These are phyloP conservation scores for Brienomyrus brachyistius DNA, from an alignment of 2,113 vertebrate genomes.

Conservation along the genomic window DNA sequence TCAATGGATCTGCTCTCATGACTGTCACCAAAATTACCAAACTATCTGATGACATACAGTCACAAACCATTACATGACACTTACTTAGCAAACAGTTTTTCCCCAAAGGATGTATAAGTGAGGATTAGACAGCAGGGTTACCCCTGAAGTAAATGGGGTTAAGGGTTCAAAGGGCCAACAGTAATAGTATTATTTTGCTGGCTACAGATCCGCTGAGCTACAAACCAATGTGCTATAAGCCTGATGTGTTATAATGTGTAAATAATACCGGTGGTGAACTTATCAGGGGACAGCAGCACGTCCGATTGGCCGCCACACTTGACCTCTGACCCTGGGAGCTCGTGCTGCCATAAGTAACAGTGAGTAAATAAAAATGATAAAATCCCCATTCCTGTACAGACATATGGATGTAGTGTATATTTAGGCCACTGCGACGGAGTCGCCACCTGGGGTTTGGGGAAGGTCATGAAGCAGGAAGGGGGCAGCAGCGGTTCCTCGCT, in stretches of 20 bases:
- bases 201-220: not conserved
- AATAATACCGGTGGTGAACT: constrained; percentile 13
- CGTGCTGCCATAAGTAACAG: not conserved
- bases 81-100: not conserved
- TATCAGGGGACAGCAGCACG: not conserved
- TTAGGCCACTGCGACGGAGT: not conserved
- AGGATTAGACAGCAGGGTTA: not conserved
- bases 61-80: not conserved
- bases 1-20: not conserved
- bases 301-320: not conserved
- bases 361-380: not conserved
- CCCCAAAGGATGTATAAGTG: not conserved
- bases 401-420: not conserved
- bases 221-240: not conserved
- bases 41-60: not conserved
- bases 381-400: not conserved
- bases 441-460: not conserved
- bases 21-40: not conserved
- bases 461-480: constrained; percentile 57
- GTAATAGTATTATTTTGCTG: not conserved
- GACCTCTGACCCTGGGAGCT: not conserved
- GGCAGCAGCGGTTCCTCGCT: constrained; percentile 51
- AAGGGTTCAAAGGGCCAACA: not conserved
- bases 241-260: not conserved
- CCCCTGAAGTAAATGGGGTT: not conserved